These are phyloP conservation scores for Orthonyx spaldingii DNA, from an alignment of 2,113 vertebrate species.

Conservation along the genomic window DNA sequence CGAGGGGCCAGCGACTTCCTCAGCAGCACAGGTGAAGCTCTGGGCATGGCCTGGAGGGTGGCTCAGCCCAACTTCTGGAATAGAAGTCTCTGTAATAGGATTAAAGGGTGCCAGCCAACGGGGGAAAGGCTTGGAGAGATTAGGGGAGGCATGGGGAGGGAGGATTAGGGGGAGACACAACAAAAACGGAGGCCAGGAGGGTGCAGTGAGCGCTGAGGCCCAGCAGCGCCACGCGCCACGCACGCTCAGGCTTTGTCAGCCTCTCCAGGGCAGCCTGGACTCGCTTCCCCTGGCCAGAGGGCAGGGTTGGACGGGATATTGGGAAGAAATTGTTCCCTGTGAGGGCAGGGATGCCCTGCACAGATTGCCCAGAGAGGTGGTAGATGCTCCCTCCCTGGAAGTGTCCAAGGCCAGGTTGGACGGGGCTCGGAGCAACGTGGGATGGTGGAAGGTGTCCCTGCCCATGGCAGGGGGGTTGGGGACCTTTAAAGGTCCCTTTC, in stretches of 20 bases:
- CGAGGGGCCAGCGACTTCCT: rapidly evolving
- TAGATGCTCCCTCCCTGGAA: background rate
- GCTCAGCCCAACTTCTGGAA: background rate
- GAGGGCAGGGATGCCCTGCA: background rate
- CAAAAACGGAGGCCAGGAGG: background rate
- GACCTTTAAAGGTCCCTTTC: background rate
- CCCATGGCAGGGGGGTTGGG: background rate
- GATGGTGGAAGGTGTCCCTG: background rate
- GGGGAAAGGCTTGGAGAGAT: background rate
- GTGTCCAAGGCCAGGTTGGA: background rate
- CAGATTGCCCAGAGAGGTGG: background rate
- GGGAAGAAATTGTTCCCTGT: background rate
- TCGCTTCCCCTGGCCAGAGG: background rate
- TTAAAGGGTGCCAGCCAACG: background rate
- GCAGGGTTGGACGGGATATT: background rate
- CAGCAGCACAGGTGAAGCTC: background rate
- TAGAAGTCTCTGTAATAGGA: background rate
- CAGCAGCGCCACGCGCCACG: background rate
- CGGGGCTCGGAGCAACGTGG: rapidly evolving
- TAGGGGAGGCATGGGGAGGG: background rate
- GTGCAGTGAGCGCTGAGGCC: background rate
- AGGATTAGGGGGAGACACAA: background rate
- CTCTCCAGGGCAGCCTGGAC: background rate
- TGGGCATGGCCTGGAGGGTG: background rate
- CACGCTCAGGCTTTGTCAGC: background rate